phyloP scores from a whole-genome alignment of 2,797 vertebrate species.

The Hozukius guyotensis region DNA sequence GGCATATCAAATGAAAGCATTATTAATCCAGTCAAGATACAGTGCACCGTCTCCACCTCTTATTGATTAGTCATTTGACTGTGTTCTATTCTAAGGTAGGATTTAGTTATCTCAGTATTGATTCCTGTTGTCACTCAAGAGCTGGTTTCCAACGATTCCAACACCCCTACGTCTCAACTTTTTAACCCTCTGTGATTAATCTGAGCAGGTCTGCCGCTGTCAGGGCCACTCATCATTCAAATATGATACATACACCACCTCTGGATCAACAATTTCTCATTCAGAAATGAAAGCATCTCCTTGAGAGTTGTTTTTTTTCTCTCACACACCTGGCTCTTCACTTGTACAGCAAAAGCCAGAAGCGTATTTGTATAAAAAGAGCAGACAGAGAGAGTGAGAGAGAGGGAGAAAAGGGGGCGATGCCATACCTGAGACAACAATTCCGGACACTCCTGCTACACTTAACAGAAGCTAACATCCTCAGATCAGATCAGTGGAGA shows the following conservation, averaged over 20 bases:
- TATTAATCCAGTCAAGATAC: constrained; percentile 20
- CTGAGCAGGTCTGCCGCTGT: neutral
- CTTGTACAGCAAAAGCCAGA: constrained; percentile 34
- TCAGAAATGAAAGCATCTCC: constrained; percentile 16
- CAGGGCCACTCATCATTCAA: neutral
- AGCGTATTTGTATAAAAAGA: constrained; percentile 27
- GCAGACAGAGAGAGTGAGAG: neutral
- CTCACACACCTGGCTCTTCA: constrained; percentile 48
- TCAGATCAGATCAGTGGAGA: constrained; percentile 70
- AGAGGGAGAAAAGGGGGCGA: constrained; percentile 6
- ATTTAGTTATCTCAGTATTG: constrained; percentile 57
- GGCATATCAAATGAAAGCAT: neutral
- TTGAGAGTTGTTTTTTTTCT: neutral
- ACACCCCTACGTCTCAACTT: constrained; percentile 26
- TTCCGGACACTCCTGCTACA: constrained; percentile 45
- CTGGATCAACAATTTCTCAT: neutral
- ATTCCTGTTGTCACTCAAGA: constrained; percentile 50
- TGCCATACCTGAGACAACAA: constrained; percentile 65
- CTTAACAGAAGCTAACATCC: constrained; percentile 52
- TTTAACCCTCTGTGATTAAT: neutral
- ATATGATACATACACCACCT: neutral
- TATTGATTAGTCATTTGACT: constrained; percentile 46
- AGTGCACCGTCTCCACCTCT: constrained; percentile 7
- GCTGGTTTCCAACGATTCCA: constrained; percentile 18
- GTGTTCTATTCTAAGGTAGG: constrained; percentile 20